A percentile compares a stretch with the other conserved stretches of the same genome.
phyloP scores from a whole-genome alignment of 2,113 vertebrate genomes.

The Epinephelus moara region DNA sequence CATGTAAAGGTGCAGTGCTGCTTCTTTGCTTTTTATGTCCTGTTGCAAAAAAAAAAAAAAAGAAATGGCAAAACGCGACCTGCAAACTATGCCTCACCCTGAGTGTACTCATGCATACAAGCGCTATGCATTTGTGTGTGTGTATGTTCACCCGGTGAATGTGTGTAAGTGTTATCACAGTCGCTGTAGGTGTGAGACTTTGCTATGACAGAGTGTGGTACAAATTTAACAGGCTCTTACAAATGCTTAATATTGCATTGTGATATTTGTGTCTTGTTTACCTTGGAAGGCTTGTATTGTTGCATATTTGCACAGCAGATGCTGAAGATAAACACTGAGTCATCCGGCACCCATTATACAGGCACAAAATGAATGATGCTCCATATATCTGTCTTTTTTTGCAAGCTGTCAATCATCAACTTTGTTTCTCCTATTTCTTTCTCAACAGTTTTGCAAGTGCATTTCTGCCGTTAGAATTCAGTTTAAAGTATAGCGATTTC shows the following conservation, averaged over 20 bases:
- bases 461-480: not conserved
- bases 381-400: not conserved
- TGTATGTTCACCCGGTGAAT: constrained; percentile 37
- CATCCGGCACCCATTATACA: not conserved
- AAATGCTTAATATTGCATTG: constrained; percentile 36
- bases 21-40: constrained; percentile 1
- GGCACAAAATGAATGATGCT: not conserved
- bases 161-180: constrained; percentile 71
- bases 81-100: not conserved
- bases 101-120: not conserved
- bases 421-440: not conserved
- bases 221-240: constrained; percentile 45
- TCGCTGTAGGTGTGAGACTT: constrained; percentile 71
- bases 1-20: not conserved
- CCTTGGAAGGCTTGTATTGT: constrained; percentile 47
- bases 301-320: constrained; percentile 40
- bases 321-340: constrained; percentile 37
- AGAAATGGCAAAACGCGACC: not conserved
- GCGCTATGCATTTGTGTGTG: constrained; percentile 25
- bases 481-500: not conserved
- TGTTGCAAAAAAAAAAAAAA: no score
- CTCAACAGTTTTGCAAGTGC: not conserved
- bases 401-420: not conserved
- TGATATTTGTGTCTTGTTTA: constrained; percentile 44
- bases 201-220: constrained; percentile 57